Conservation (phyloP, 2,113 vertebrate species). For the Phrynocephalus versicolor region DNA sequence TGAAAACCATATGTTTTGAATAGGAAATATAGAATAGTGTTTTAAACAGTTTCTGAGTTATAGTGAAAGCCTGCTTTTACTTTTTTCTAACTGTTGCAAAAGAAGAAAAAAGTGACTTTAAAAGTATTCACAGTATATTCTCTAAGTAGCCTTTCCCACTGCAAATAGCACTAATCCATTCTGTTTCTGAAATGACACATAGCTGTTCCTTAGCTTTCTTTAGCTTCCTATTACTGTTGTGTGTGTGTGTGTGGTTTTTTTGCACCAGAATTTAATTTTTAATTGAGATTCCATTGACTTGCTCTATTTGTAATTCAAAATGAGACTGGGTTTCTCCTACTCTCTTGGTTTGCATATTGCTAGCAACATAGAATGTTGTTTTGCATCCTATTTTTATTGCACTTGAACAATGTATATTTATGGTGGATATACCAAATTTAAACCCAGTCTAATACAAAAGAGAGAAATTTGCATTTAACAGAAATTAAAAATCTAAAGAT, state of each 20-base stretch:
- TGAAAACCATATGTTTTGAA: slow-evolving; percentile 45
- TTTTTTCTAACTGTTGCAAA: slow-evolving; percentile 28
- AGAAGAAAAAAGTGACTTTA: slow-evolving; percentile 27
- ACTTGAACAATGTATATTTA: not conserved
- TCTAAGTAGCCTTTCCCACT: slow-evolving; percentile 24
- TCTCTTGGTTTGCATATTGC: not conserved
- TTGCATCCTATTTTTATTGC: not conserved
- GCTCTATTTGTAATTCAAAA: not conserved
- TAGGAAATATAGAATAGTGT: slow-evolving; percentile 46
- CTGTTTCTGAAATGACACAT: not conserved
- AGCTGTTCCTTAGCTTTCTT: not conserved
- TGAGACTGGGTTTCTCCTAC: not conserved
- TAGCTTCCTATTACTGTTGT: not conserved
- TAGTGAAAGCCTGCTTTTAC: slow-evolving; percentile 28
- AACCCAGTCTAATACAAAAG: not conserved
- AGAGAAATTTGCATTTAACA: not conserved
- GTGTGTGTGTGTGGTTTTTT: too few species aligned
- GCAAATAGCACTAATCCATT: not conserved
- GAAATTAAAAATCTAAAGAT: fast-evolving
- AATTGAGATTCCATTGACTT: not conserved
- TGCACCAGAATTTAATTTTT: not conserved
- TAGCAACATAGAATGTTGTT: not conserved
- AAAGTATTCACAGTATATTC: not conserved
- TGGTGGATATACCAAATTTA: not conserved
- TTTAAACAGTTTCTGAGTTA: slow-evolving; percentile 41